A percentile compares a stretch with the other conserved stretches of the same genome.
These are phyloP conservation scores for Melanotaenia boesemani DNA, from an alignment of 2,797 vertebrate genomes.

Conservation along the genomic window DNA sequence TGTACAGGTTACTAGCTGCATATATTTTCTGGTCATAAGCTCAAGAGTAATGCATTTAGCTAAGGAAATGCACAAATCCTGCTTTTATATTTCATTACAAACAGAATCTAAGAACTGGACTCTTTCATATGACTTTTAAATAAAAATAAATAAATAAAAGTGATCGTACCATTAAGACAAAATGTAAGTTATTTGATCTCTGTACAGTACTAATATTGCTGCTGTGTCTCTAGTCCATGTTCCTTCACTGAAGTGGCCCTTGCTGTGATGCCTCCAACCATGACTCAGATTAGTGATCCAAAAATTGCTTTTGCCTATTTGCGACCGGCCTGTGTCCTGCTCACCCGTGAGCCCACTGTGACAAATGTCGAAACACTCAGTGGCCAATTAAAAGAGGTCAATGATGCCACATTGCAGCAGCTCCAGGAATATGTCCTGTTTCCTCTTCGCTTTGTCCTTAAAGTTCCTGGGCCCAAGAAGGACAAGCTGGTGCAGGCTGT, in stretches of 20 bases:
- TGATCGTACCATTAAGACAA: not conserved
- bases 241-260: not conserved
- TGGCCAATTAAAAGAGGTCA: constrained; percentile 79
- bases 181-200: not conserved
- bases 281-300: constrained; percentile 87
- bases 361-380: constrained; percentile 85
- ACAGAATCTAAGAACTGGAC: not conserved
- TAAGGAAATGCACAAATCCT: not conserved
- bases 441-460: constrained; percentile 91
- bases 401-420: constrained; percentile 89
- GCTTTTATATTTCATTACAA: not conserved
- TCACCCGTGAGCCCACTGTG: constrained; percentile 87
- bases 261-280: constrained; percentile 62
- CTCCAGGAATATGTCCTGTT: constrained; percentile 96
- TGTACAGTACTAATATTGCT: not conserved
- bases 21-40: not conserved
- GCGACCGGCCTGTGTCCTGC: constrained; percentile 90
- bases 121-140: not conserved
- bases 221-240: not conserved
- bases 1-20: not conserved
- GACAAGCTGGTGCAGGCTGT: constrained; percentile 86
- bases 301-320: constrained; percentile 90
- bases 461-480: constrained; percentile 84
- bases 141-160: not conserved
- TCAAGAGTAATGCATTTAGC: not conserved